Conservation (phyloP, 2,113 vertebrate genomes). For the Chelonoidis abingdonii region DNA sequence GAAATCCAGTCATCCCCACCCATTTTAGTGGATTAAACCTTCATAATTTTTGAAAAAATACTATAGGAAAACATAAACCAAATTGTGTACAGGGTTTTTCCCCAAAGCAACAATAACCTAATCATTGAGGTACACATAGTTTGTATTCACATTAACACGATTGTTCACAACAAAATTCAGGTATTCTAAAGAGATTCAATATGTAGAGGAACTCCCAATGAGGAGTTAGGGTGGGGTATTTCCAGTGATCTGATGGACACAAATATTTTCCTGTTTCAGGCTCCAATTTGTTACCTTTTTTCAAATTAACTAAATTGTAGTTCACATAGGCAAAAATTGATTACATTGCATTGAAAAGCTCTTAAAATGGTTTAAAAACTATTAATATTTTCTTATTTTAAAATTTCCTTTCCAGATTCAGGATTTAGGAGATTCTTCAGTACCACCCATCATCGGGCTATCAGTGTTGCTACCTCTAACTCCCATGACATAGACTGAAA, state of each 20-base stretch:
- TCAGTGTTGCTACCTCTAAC: neutral
- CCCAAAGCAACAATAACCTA: neutral
- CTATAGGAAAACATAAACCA: neutral
- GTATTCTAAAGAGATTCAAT: neutral
- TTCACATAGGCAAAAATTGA: neutral
- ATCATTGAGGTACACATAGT: neutral
- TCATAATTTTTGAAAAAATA: neutral
- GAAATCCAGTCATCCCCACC: neutral
- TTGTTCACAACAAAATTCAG: neutral
- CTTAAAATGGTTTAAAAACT: neutral
- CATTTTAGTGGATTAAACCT: neutral
- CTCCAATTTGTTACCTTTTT: neutral
- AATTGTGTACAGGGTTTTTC: neutral
- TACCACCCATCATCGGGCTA: neutral
- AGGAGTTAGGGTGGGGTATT: neutral
- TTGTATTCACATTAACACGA: neutral
- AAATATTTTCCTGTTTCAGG: neutral
- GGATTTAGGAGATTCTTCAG: neutral
- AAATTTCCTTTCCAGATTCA: neutral
- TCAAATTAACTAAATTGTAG: neutral
- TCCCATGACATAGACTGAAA: neutral
- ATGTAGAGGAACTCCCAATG: neutral
- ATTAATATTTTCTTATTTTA: neutral
- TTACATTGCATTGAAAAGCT: neutral
- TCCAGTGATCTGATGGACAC: neutral